phyloP scores from a whole-genome alignment of 2,113 vertebrate species.

The Nothoprocta perdicaria region DNA sequence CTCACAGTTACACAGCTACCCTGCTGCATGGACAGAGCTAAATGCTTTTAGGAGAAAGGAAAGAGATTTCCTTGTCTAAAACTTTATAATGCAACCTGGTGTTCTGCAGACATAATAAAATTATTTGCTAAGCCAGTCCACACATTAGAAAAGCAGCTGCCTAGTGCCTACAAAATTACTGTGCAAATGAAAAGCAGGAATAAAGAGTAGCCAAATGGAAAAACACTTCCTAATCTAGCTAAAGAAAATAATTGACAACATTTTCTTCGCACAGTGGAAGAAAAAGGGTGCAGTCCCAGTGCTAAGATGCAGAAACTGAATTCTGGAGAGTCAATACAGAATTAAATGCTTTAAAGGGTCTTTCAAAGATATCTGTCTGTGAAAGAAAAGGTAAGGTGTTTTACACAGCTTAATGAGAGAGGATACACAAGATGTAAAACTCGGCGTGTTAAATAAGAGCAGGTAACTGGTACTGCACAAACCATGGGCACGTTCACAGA shows the following conservation, averaged over 20 bases:
- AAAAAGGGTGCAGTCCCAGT: background rate
- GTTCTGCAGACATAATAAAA: conserved; percentile 65
- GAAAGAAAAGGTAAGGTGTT: background rate
- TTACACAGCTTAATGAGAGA: background rate
- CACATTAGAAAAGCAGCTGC: conserved; percentile 71
- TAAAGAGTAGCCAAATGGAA: conserved; percentile 68
- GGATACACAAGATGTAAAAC: background rate
- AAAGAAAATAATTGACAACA: conserved; percentile 51
- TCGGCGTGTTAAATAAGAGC: background rate
- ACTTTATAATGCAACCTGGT: conserved; percentile 68
- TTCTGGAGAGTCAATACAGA: background rate
- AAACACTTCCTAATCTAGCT: conserved; percentile 61
- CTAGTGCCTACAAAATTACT: conserved; percentile 57
- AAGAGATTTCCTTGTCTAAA: conserved; percentile 48
- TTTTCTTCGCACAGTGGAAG: conserved; percentile 22
- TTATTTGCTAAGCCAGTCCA: conserved; percentile 65
- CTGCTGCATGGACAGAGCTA: background rate
- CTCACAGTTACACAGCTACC: background rate
- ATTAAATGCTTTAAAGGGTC: background rate
- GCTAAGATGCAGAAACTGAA: background rate
- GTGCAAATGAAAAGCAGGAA: conserved; percentile 69
- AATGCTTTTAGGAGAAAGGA: conserved; percentile 41
- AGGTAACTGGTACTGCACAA: background rate
- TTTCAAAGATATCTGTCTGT: background rate
- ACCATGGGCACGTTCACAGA: background rate